Base-by-base conservation (phyloP, 2,797 vertebrate genomes). In the Lophotriccus pileatus region DNA sequence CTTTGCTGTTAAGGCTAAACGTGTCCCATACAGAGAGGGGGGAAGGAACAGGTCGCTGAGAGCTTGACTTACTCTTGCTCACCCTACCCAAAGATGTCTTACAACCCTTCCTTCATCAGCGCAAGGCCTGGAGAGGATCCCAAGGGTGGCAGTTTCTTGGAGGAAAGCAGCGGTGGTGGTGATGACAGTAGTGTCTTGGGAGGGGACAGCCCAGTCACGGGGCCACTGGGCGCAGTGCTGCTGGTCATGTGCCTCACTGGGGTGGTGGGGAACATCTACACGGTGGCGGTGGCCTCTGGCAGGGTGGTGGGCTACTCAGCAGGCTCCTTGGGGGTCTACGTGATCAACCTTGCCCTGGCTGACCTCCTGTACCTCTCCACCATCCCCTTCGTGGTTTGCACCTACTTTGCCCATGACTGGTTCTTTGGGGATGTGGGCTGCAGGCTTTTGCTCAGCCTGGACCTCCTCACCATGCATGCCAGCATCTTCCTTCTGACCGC, bases 301-400 rank as follows among this genome's bases (percentile, higher is more conserved):
- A 97, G 97, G 4, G 89, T 98, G 66, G 50, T 25, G 0, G 85
- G 95, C 32, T 97, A 97, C 10, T 98, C 98, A 1, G 97, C 95
- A 0, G 98, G 98, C 20, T 98, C 98, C 72, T 97, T 99, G 97
- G 98, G 98, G 10, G 95, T 99, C 8, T 98, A 98, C 28, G 98
- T 99, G 68, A 74, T 98, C 49, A 98, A 98, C 84, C 93, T 99
- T 50, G 98, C 98, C 0, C 77, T 98, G 72, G 98, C 99, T 3
- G 99, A 99, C 94, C 97, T 99, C 58, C 98, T 99, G 44, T 99
- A 99, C 97, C 98, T 99, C 34, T 98, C 98, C 96, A 99, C 98
- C 95, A 99, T 98, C 85, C 98, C 98, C 15, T 99, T 99, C 3
- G 98, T 99, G 59, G 98, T 99, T 37, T 98, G 98, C 96, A 99